These are phyloP conservation scores for Paratrypauchen microcephalus DNA, from an alignment of 2,797 vertebrate genomes.

Conservation along the genomic window DNA sequence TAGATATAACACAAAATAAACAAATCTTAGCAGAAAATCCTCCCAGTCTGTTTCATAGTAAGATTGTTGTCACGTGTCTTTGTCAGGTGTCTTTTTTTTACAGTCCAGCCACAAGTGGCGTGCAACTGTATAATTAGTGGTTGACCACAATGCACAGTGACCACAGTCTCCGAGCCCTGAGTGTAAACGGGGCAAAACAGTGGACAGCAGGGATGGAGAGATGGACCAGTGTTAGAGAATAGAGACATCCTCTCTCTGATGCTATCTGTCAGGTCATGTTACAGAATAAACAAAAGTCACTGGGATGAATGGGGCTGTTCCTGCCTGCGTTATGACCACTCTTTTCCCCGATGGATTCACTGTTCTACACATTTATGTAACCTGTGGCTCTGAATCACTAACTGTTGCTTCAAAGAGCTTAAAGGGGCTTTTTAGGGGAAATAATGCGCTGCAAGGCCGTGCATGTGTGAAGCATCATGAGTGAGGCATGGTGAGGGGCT, in stretches of 20 bases:
- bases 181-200: conserved; percentile 49
- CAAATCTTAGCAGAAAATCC: no score
- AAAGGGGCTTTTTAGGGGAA: conserved; percentile 21
- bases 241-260: conserved; percentile 58
- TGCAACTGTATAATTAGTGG: conserved; percentile 47
- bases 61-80: not conserved
- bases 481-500: conserved; percentile 31
- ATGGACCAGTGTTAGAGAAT: conserved; percentile 50
- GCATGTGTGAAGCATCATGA: conserved; percentile 45
- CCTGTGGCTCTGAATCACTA: conserved; percentile 19
- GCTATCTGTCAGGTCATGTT: conserved; percentile 70
- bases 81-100: conserved; percentile 8
- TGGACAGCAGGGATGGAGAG: conserved; percentile 55
- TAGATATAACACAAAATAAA: no score
- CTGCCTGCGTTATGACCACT: conserved; percentile 42
- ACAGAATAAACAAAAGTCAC: conserved; percentile 62
- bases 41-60: not conserved
- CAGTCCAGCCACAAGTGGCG: conserved; percentile 24
- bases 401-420: conserved; percentile 7
- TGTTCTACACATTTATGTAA: conserved; percentile 37
- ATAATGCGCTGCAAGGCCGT: conserved; percentile 32
- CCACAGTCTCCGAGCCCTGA: conserved; percentile 26
- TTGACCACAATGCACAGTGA: conserved; percentile 40
- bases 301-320: conserved; percentile 46
- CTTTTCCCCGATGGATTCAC: conserved; percentile 29